phyloP scores from a whole-genome alignment of 2,888 invertebrate species.

The Trichopria drosophilae region DNA sequence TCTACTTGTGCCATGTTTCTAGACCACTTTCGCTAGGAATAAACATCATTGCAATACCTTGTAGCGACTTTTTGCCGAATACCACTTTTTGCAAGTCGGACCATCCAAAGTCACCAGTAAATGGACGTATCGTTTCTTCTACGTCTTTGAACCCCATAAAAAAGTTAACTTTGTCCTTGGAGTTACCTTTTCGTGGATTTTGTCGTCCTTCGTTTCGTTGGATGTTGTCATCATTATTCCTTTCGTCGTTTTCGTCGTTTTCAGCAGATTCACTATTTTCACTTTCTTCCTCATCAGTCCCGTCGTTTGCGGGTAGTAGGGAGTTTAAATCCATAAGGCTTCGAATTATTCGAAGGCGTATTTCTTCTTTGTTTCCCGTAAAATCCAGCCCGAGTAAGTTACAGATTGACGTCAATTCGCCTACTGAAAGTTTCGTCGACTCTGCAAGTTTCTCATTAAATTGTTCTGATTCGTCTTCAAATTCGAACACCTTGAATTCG shows the following conservation, averaged over 20 bases:
- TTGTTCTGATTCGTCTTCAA: neutral
- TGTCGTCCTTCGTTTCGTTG: too few species aligned
- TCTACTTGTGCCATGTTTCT: neutral
- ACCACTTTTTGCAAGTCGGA: neutral
- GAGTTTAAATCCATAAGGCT: neutral
- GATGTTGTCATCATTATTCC: too few species aligned
- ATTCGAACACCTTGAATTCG: neutral
- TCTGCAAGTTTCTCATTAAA: neutral
- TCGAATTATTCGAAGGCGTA: neutral
- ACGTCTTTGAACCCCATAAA: too few species aligned
- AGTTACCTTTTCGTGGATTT: too few species aligned
- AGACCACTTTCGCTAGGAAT: too few species aligned
- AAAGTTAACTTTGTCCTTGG: too few species aligned
- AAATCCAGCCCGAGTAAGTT: neutral
- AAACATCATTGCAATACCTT: conserved; percentile 1
- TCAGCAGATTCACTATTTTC: neutral
- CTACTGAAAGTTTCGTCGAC: neutral
- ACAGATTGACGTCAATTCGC: too few species aligned
- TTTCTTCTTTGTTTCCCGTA: neutral
- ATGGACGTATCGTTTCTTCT: neutral
- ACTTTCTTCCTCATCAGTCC: neutral
- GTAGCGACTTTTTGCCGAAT: neutral
- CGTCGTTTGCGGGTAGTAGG: neutral
- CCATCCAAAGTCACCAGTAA: conserved; percentile 3
- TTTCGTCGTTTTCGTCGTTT: neutral